Conservation (phyloP, 2,888 invertebrate species). For the Ypsolopha sequella region DNA sequence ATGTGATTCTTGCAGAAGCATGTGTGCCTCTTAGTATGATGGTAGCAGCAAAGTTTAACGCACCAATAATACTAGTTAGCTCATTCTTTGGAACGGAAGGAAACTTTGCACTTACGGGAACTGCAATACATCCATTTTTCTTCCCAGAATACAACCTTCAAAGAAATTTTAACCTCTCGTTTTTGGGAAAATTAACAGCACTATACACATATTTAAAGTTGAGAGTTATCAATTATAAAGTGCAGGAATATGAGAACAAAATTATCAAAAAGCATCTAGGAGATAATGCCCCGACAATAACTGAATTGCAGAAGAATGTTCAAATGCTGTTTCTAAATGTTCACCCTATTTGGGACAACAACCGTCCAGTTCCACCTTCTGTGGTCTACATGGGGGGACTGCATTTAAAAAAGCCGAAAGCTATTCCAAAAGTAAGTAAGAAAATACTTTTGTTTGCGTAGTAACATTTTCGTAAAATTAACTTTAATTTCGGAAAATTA, state of each 20-base stretch:
- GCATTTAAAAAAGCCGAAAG: constrained; percentile 1
- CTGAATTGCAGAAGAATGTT: neutral
- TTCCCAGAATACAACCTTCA: neutral
- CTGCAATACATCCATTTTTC: neutral
- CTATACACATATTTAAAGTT: neutral
- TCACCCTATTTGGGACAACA: constrained; percentile 3
- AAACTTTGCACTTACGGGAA: neutral
- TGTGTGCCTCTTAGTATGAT: neutral
- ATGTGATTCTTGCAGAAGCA: constrained; percentile 1
- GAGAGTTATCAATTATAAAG: neutral
- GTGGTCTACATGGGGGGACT: constrained; percentile 1
- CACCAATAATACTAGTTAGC: constrained; percentile 1
- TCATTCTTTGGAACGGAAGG: neutral
- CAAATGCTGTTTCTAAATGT: constrained; percentile 5
- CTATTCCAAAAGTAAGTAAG: neutral
- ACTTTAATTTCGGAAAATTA: neutral
- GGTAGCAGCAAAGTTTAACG: neutral
- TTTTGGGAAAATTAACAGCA: neutral
- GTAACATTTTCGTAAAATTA: too few relatives aligned
- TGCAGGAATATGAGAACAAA: neutral
- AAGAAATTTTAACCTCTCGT: neutral
- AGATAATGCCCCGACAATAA: neutral
- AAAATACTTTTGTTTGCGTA: too few relatives aligned
- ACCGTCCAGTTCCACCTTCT: constrained; percentile 1
- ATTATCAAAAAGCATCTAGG: neutral